These are phyloP conservation scores for Artibeus jamaicensis DNA, from an alignment of 2,797 vertebrate species.

Conservation along the genomic window DNA sequence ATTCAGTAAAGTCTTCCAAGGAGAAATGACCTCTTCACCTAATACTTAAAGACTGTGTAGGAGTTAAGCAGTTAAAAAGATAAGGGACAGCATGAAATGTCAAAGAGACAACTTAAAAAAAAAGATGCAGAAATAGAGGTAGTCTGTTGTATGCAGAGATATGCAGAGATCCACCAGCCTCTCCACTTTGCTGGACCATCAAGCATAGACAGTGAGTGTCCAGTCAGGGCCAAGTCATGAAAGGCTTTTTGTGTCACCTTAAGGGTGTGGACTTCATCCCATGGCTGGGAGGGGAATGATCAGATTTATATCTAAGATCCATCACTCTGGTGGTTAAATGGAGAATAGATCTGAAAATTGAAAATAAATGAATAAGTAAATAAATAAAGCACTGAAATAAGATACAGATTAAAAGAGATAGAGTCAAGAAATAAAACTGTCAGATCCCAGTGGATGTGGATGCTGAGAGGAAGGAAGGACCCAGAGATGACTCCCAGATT, in stretches of 20 bases:
- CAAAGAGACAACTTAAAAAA: neutral
- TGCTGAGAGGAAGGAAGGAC: neutral
- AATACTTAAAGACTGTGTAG: neutral
- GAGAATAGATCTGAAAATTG: neutral
- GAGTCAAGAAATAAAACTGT: neutral
- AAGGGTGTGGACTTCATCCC: neutral
- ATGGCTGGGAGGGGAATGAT: neutral
- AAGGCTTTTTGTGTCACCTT: neutral
- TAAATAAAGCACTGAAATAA: neutral
- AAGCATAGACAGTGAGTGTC: neutral
- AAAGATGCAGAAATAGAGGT: neutral
- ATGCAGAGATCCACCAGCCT: too few species aligned
- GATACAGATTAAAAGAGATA: neutral
- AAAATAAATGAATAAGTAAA: neutral
- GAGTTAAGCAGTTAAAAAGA: neutral
- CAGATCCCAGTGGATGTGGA: neutral
- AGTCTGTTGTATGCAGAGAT: neutral
- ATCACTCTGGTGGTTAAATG: neutral
- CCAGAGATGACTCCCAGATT: neutral
- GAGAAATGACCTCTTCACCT: neutral
- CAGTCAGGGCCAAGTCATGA: neutral
- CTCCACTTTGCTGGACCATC: neutral
- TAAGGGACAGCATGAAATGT: neutral
- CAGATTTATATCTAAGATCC: neutral
- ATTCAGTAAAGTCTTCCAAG: neutral